Base-by-base conservation (phyloP, 2,797 vertebrate species). In the Enoplosus armatus region DNA sequence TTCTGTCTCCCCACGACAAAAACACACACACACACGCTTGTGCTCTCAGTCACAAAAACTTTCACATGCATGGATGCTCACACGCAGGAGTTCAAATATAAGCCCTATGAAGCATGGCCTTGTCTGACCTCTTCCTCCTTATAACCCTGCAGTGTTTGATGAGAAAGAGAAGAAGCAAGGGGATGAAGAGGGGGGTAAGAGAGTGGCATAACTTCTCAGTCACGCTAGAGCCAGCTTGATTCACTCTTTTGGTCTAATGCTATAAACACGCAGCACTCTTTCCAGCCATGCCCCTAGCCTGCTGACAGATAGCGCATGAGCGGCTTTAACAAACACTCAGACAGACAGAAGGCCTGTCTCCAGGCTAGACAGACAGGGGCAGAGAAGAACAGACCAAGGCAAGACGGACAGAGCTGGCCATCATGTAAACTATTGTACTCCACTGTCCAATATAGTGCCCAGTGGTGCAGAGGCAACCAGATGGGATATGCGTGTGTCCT, bases 271-370 rank as follows among this genome's bases (percentile, higher is more conserved):
- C 77, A 75, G 76, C 72, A 35, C 79, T 82, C 83, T 87, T 70
- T 70, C 58, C 84, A 84, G 89, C 89, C 61, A 66, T 84, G 89
- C 86, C 89, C 86, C 82, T 8, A 72, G 87, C 85, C 79, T 73
- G 84, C 87, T 91, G 93, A 93, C 92, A 92, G 89, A 92, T 84
- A 89, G 86, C 56, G 83, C 89, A 87, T 88, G 88, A 91, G 84
- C 80, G 22, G 87, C 83, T 91, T 90, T 87, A 90, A 93, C 90
- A 93, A 89, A 92, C 80, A 89, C 87, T 87, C 85, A 83, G 77
- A 90, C 77, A 88, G 91, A 92, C 92, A 91, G 84, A 90, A 87
- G 87, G 84, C 86, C 80, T 72, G 84, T 90, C 90, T 90, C 70
- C 79, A 63, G 90, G 89, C 89, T 74, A 74, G 83, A 81, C 63